Evolutionary conservation across 1,140 invertebrate genomes (phyloP), one percentile per base, ranked within the genome.

Genomic region (Hydropsyche tenuis): DNA sequence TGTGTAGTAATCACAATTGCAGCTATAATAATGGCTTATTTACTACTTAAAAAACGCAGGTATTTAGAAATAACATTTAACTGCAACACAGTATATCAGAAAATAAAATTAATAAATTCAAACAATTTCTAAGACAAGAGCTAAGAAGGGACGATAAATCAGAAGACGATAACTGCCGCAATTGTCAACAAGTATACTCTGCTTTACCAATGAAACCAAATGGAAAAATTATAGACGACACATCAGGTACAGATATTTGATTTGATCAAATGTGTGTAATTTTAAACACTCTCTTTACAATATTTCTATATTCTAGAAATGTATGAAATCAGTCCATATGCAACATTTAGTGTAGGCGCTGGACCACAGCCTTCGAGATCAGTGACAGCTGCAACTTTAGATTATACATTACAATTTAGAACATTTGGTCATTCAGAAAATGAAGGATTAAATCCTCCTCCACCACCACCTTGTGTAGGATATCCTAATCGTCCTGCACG

Each of bases 301-400:
- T 6, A 62, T 7, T 20, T 20, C 3, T 56, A 6, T 18, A 20
- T 56, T 56, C 22, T 16, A 88, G 89, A 90, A 84, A 89, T 89
- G 86, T 92, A 92, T 78, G 90, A 92, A 80, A 92, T 92, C 72
- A 91, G 89, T 78, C 91, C 91, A 0, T 92, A 92, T 81, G 91
- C 91, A 14, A 92, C 90, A 45, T 92, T 92, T 81, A 91, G 88
- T 76, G 88, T 92, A 83, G 87, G 45, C 77, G 82, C 25, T 79
- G 82, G 62, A 78, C 77, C 69, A 74, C 63, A 43, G 62, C 48
- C 79, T 78, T 11, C 77, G 5, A 60, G 71, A 48, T 53, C 69
- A 0, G 86, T 87, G 0, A 87, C 85, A 11, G 87, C 87, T 1
- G 86, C 88, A 2, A 87, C 89, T 0, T 81, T 90, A 68, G 89